Percentiles rank a stretch among this genome's conserved stretches.
These are phyloP conservation scores for Ophion ellenae DNA, from an alignment of 2,888 invertebrate genomes.

Conservation along the genomic window DNA sequence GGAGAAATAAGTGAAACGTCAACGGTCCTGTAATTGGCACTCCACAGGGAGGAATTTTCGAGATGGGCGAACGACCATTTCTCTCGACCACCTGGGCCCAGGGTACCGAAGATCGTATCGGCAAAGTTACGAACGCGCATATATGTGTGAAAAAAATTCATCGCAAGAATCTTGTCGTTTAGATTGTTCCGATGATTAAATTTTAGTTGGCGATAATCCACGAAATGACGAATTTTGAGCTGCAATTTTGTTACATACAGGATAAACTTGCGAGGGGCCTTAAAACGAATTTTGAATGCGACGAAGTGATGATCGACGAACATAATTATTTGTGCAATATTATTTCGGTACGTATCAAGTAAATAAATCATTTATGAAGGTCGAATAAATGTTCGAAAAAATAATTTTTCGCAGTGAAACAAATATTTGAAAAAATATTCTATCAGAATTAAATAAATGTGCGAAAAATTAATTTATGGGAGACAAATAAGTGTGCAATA, in stretches of 20 bases:
- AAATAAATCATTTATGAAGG: not conserved
- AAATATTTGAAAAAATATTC: not conserved
- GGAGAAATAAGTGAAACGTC: conserved; percentile 69
- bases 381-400: not conserved
- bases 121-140: not conserved
- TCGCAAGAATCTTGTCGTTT: not conserved
- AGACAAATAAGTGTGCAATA: not conserved
- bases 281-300: not conserved
- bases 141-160: not conserved
- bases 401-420: too few species aligned
- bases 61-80: conserved; percentile 67
- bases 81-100: conserved; percentile 69
- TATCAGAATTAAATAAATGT: not conserved
- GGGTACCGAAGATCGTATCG: conserved; percentile 36
- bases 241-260: not conserved
- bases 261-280: not conserved
- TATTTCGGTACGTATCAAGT: not conserved
- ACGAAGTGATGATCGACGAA: not conserved
- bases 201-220: not conserved
- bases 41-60: conserved; percentile 71
- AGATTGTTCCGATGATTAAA: not conserved
- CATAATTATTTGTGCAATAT: not conserved
- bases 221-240: not conserved
- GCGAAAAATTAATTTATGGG: not conserved
- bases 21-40: conserved; percentile 79